These are phyloP conservation scores for Strigamia crassipes DNA, from an alignment of 2,888 invertebrate species.

Conservation along the genomic window DNA sequence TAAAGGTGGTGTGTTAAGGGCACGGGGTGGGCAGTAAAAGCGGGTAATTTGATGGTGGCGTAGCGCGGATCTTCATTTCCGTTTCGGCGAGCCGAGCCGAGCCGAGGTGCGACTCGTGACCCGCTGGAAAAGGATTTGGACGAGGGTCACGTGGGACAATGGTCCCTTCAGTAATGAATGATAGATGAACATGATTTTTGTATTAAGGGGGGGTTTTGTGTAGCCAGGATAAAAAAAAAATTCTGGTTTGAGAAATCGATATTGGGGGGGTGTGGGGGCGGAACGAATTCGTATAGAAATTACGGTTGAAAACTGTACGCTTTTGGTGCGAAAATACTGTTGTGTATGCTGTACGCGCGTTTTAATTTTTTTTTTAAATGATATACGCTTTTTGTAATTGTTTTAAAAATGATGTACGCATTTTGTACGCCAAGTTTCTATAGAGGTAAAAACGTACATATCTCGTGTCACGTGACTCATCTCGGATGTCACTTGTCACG, in stretches of 20 bases:
- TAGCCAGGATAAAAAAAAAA: not conserved
- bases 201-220: not conserved
- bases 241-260: not conserved
- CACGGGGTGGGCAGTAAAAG: not conserved
- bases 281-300: too few species aligned
- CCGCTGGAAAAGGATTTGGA: not conserved
- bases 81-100: not conserved
- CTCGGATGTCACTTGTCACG: too few species aligned
- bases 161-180: not conserved
- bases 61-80: constrained; percentile 3
- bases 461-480: too few species aligned
- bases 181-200: not conserved
- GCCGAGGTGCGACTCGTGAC: not conserved
- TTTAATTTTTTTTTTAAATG: too few species aligned
- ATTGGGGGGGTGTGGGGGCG: too few species aligned
- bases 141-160: not conserved
- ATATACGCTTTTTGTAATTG: too few species aligned
- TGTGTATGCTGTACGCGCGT: too few species aligned
- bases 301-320: too few species aligned
- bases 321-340: too few species aligned
- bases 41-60: constrained; percentile 25
- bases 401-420: too few species aligned
- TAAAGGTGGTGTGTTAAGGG: not conserved
- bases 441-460: too few species aligned
- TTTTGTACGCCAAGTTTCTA: too few species aligned